These are phyloP conservation scores for Hirundichthys speculiger DNA, from an alignment of 2,113 vertebrate species.

Conservation along the genomic window DNA sequence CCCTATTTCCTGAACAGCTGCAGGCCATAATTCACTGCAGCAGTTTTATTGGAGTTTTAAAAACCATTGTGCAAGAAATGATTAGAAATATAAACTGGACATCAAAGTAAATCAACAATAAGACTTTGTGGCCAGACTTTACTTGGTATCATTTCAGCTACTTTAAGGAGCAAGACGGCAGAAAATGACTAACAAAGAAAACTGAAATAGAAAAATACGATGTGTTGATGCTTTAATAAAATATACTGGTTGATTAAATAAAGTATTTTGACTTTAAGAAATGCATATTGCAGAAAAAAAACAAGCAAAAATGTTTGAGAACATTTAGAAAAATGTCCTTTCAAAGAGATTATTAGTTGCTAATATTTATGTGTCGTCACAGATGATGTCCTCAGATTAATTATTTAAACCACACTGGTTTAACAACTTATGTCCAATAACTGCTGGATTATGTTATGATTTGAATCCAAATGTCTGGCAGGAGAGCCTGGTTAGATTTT, in stretches of 20 bases:
- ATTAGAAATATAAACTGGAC: background rate
- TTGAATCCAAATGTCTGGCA: constrained; percentile 64
- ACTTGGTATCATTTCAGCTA: background rate
- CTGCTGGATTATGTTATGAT: constrained; percentile 61
- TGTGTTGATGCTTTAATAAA: background rate
- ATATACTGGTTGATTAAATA: background rate
- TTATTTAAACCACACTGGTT: constrained; percentile 55
- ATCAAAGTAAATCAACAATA: background rate
- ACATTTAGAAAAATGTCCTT: background rate
- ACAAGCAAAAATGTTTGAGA: background rate
- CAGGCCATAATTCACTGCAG: constrained; percentile 6
- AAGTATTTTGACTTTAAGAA: background rate
- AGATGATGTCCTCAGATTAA: constrained; percentile 38
- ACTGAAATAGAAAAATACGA: background rate
- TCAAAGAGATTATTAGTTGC: constrained; percentile 19
- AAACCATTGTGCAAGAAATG: constrained; percentile 25
- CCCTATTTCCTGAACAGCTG: constrained; percentile 23
- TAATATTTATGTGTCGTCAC: constrained; percentile 27
- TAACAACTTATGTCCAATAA: constrained; percentile 52
- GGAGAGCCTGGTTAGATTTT: constrained; percentile 35
- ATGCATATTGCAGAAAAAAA: background rate
- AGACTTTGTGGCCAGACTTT: background rate
- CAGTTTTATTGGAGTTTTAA: constrained; percentile 12
- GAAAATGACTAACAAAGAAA: background rate
- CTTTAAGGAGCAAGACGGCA: background rate